These are phyloP conservation scores for Sinotaia quadrata DNA, from an alignment of 2,888 invertebrate species.

Conservation along the genomic window DNA sequence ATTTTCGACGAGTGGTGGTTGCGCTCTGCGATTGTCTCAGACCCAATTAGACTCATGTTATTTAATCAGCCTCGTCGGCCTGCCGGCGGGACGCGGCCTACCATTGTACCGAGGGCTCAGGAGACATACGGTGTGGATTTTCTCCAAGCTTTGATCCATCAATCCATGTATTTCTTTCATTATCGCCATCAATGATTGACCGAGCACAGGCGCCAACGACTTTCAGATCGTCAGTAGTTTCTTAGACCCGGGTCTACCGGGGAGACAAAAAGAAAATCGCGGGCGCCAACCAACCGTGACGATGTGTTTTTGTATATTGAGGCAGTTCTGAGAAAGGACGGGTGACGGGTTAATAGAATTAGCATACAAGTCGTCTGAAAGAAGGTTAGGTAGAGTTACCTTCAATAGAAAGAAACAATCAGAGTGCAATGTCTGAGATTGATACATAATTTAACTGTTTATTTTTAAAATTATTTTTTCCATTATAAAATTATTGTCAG, in stretches of 20 bases:
- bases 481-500: too few relatives aligned
- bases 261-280: background rate
- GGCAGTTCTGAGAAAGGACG: too few relatives aligned
- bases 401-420: too few relatives aligned
- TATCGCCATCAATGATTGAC: slow-evolving; percentile 47
- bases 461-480: too few relatives aligned
- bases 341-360: slow-evolving; percentile 9
- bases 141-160: slow-evolving; percentile 43
- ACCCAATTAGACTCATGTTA: slow-evolving; percentile 22
- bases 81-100: background rate
- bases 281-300: background rate
- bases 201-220: background rate
- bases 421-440: too few relatives aligned
- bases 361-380: too few relatives aligned
- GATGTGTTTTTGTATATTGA: background rate
- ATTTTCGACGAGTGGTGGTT: slow-evolving; percentile 9
- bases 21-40: slow-evolving; percentile 19
- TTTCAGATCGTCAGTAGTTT: background rate
- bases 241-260: background rate
- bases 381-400: too few relatives aligned
- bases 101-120: background rate
- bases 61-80: slow-evolving; percentile 13
- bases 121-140: background rate
- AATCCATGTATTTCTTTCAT: slow-evolving; percentile 43
- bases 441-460: too few relatives aligned